Evolutionary conservation across 2,113 vertebrate genomes (phyloP), one percentile per base, ranked within the genome.

Genomic region (Syrmaticus mikado): DNA sequence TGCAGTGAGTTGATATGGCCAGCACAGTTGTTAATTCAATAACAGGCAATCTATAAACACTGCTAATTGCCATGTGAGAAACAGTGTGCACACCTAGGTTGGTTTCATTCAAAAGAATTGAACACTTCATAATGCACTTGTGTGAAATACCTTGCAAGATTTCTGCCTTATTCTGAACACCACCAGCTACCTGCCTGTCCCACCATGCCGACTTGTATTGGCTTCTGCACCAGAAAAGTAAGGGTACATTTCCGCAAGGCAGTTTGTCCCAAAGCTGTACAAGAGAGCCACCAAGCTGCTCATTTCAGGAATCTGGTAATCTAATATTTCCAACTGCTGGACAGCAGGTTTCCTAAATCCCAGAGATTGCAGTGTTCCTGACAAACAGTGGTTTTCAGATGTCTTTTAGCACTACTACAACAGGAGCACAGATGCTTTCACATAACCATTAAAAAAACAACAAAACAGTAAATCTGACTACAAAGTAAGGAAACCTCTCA

Each of bases 41-140:
- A 98, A 94, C 96, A 95, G 94, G 97, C 97, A 96, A 98, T 98
- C 97, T 97, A 97, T 97, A 97, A 98, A 97, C 97, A 97, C 83
- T 65, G 96, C 97, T 97, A 97, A 98, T 96, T 98, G 97, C 95
- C 68, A 82, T 94, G 93, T 97, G 97, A 96, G 94, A 97, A 96
- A 82, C 97, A 86, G 85, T 80, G 52, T 77, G 96, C 84, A 85
- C 93, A 85, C 93, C 97, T 67, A 96, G 94, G 95, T 85, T 93
- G 82, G 96, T 46, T 94, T 87, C 82, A 50, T 71, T 72, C 80
- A 93, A 25, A 84, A 94, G 72, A 53, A 78, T 50, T 48, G 77
- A 90, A 65, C 74, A 4, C 89, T 68, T 46, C 52, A 1, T 4
- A 82, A 67, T 2, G 88, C 50, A 62, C 78, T 82, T 79, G 84